Evolutionary conservation across 2,888 invertebrate species (phyloP), one percentile per base, ranked within the genome.

Genomic region (Rhamnusium bicolor): DNA sequence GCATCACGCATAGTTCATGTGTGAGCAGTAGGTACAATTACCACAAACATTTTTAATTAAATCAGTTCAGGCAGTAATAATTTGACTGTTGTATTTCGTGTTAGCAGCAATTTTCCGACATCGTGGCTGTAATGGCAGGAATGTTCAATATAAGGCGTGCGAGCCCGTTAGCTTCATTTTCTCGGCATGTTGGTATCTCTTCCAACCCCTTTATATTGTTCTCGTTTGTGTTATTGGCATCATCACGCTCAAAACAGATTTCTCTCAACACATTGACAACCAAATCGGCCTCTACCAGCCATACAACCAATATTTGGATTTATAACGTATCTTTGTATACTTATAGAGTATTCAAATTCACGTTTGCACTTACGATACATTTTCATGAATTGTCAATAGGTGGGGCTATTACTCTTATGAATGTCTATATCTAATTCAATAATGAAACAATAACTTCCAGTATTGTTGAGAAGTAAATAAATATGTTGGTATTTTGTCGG

Each of bases 131-230:
- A 29, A 65, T 66, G 60, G 69, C 27, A 61, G 73, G 73, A 73
- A 73, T 73, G 69, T 69, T 66, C 69, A 73, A 73, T 73, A 73
- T 69, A 73, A 69, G 68, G 61, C 69, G 63, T 53, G 68, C 29
- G 58, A 56, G 29, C 46, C 60, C 32, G 51, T 53, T 29, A 53
- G 53, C 68, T 47, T 27, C 58, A 53, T 69, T 63, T 58, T 69
- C 49, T n/a, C 51, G 58, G 65, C 65, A 49, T 58, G 71, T 71
- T 46, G 71, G 66, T 66, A 66, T 71, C 65, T 66, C 71, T 61
- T 21, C 21, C 21, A 19, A 46, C 32, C 46, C 21, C 51, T 58
- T 49, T 51, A 60, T 56, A 66, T 68, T 72, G 68, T 54, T 40
- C 54, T 27, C 56, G 21, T 72, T 32, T 61, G 47, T 63, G 69